phyloP scores from a whole-genome alignment of 1,140 invertebrate species.

The Heliconius nattereri region DNA sequence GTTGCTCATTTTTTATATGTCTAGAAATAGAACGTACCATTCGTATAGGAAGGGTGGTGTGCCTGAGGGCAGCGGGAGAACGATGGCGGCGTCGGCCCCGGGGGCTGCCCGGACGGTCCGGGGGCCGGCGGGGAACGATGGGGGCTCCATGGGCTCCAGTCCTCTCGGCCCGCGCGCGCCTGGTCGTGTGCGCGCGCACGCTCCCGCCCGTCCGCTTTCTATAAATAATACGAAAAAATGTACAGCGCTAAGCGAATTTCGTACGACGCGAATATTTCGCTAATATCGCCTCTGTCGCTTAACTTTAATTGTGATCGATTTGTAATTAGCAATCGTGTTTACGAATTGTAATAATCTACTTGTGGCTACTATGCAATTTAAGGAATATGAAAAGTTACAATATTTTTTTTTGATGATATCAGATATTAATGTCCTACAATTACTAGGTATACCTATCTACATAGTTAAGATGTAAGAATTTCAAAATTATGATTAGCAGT shows the following conservation, averaged over 20 bases:
- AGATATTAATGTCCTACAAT: too few relatives aligned
- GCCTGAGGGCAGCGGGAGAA: slow-evolving; percentile 58
- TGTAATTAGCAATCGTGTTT: background rate
- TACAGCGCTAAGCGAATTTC: slow-evolving; percentile 61
- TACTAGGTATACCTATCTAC: too few relatives aligned
- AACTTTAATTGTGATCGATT: slow-evolving; percentile 3
- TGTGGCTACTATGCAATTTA: too few relatives aligned
- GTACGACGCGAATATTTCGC: slow-evolving; percentile 70
- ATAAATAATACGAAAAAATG: slow-evolving; percentile 78
- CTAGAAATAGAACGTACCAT: slow-evolving; percentile 67
- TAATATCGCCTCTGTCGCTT: slow-evolving; percentile 50
- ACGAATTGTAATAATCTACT: too few relatives aligned
- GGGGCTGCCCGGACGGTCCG: slow-evolving; percentile 57
- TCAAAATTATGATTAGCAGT: too few relatives aligned
- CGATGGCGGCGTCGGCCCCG: slow-evolving; percentile 51
- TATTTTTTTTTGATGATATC: too few relatives aligned
- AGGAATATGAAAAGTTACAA: too few relatives aligned
- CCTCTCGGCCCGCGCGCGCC: slow-evolving; percentile 67
- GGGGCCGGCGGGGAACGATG: slow-evolving; percentile 55
- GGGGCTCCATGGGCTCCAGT: slow-evolving; percentile 72
- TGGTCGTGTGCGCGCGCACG: slow-evolving; percentile 60
- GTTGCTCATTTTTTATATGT: slow-evolving; percentile 18
- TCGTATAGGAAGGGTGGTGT: slow-evolving; percentile 64
- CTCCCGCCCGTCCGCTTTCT: slow-evolving; percentile 64
- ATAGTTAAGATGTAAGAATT: too few relatives aligned